Percentiles rank a stretch among this genome's conserved stretches.
phyloP scores from a whole-genome alignment of 2,888 invertebrate genomes.

The Cephus pygmeus region DNA sequence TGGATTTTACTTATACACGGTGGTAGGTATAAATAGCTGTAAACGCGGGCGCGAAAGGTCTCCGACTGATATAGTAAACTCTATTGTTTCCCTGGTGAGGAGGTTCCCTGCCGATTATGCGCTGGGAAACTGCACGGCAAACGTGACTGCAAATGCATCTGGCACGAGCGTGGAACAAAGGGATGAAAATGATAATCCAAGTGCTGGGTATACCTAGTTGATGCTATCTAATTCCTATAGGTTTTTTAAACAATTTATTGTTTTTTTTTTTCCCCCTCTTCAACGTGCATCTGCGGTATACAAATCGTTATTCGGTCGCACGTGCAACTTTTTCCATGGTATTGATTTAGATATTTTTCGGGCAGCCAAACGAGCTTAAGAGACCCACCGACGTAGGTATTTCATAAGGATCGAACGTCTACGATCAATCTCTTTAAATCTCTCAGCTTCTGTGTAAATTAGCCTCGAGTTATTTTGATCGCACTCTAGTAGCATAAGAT shows the following conservation, averaged over 20 bases:
- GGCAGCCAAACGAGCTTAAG: background rate
- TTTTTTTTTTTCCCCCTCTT: background rate
- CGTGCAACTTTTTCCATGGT: background rate
- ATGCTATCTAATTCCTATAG: background rate
- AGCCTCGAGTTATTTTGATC: background rate
- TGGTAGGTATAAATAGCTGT: constrained; percentile 42
- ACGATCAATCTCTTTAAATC: background rate
- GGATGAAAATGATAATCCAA: constrained; percentile 2
- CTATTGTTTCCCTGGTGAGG: constrained; percentile 48
- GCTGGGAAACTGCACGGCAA: constrained; percentile 35
- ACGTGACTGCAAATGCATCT: constrained; percentile 1
- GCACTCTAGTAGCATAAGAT: background rate
- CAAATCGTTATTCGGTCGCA: background rate
- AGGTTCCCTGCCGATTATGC: constrained; percentile 31
- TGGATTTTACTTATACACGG: background rate
- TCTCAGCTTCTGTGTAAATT: background rate
- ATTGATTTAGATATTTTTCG: background rate
- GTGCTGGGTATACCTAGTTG: background rate
- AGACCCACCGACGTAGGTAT: background rate
- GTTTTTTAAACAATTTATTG: background rate
- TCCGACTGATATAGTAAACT: constrained; percentile 34
- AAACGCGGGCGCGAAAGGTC: constrained; percentile 55
- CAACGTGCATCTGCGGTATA: background rate
- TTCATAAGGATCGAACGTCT: background rate
- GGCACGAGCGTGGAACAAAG: constrained; percentile 4